Evolutionary conservation across 1,140 invertebrate species (phyloP).

Genomic region (Maconellicoccus hirsutus): DNA sequence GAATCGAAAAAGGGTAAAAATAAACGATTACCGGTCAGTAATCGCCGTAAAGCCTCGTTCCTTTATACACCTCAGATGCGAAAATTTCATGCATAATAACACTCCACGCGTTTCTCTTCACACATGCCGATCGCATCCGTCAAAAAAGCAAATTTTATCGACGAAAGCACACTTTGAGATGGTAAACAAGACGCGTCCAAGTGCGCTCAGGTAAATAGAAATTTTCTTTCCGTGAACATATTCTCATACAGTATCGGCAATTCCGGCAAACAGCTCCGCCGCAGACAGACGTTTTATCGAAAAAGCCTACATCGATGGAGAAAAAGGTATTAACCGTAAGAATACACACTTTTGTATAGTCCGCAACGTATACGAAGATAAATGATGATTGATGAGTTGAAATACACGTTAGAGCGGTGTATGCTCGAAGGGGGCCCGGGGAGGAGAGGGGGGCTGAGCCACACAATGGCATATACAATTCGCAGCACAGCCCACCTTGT

Average conservation of each 20-base stretch:
- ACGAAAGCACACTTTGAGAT: not conserved
- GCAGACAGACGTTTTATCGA: no score
- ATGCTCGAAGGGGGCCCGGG: not conserved
- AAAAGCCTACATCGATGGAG: no score
- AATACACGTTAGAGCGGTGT: no score
- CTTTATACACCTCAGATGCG: not conserved
- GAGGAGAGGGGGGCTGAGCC: no score
- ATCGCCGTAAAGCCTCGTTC: no score
- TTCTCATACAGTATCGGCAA: not conserved
- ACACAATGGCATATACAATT: no score
- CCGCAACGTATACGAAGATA: not conserved
- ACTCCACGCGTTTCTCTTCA: no score
- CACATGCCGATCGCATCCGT: not conserved
- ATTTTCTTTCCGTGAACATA: not conserved
- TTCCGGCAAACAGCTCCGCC: no score
- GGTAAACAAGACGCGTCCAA: not conserved
- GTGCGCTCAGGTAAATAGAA: not conserved
- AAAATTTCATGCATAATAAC: not conserved
- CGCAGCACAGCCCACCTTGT: not conserved
- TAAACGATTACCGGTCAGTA: not conserved
- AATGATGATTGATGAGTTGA: slow-evolving; percentile 14
- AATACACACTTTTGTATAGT: slow-evolving; percentile 7
- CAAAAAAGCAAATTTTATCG: not conserved
- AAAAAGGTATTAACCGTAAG: not conserved
- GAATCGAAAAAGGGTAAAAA: not conserved